Evolutionary conservation across 2,888 invertebrate species (phyloP).

Genomic region (Ennomos fuscantarius): DNA sequence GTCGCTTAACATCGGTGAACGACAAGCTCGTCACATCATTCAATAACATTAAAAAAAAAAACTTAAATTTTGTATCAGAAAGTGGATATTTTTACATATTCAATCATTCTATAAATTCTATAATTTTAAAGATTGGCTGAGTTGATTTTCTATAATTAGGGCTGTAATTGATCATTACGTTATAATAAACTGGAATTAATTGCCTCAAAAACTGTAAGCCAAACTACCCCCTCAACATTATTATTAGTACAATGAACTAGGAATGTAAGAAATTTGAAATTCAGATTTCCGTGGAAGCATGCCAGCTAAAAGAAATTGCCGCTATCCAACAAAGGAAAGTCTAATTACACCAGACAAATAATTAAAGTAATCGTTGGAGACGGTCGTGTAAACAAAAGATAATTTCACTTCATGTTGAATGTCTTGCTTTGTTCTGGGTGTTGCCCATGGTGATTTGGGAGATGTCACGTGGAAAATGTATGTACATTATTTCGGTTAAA

Average conservation of each 20-base stretch:
- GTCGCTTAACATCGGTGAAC: no score
- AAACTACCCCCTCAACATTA: conserved; percentile 10
- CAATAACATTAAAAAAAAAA: no score
- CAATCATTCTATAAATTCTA: no score
- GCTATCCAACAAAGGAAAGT: conserved; percentile 41
- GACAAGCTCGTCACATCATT: no score
- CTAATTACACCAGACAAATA: conserved; percentile 52
- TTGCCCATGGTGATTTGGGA: conserved; percentile 13
- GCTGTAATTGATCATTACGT: not conserved
- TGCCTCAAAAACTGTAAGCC: not conserved
- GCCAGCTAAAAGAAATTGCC: conserved; percentile 41
- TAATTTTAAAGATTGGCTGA: no score
- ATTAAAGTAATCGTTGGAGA: conserved; percentile 51
- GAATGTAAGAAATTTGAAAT: conserved; percentile 22
- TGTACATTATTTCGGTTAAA: conserved; percentile 5
- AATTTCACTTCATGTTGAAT: conserved; percentile 41
- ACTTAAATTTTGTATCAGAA: no score
- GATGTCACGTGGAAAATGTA: conserved; percentile 13
- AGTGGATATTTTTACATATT: no score
- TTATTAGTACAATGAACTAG: conserved; percentile 13
- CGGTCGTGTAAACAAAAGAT: conserved; percentile 47
- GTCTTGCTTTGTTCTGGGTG: conserved; percentile 28
- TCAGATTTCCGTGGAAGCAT: conserved; percentile 36
- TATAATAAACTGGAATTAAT: not conserved
- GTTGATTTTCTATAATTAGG: not conserved